These are phyloP conservation scores for Papilio polyxenes DNA, from an alignment of 1,140 invertebrate species.

Conservation along the genomic window DNA sequence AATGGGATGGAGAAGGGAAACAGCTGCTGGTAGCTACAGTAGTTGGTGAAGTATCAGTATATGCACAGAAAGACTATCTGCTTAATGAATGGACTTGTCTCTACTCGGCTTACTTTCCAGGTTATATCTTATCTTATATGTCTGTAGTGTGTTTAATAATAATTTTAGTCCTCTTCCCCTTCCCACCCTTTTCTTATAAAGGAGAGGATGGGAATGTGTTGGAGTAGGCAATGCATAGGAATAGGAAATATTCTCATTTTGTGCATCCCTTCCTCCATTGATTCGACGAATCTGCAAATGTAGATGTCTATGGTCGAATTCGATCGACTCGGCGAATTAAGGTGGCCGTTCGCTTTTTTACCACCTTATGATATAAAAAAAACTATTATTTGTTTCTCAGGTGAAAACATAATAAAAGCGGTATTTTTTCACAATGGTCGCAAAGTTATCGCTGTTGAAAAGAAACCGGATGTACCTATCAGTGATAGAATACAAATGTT, in stretches of 20 bases:
- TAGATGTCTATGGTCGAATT: no score
- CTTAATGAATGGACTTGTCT: slow-evolving; percentile 89
- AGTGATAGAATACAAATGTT: slow-evolving; percentile 91
- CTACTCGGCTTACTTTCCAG: slow-evolving; percentile 77
- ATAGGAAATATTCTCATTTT: no score
- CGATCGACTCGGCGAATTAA: no score
- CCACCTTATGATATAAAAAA: no score
- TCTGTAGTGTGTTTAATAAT: no score
- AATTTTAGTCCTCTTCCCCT: no score
- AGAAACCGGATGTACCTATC: slow-evolving; percentile 90
- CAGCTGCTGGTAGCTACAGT: slow-evolving; percentile 88
- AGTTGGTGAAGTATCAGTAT: slow-evolving; percentile 88
- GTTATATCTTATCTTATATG: slow-evolving; percentile 45
- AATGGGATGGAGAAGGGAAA: slow-evolving; percentile 92
- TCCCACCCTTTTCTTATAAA: no score
- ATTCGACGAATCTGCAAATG: no score
- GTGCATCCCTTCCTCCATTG: no score
- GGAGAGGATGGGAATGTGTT: no score
- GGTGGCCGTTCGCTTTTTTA: no score
- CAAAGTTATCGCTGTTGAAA: slow-evolving; percentile 85
- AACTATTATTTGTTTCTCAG: slow-evolving; percentile 73
- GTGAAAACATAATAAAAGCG: slow-evolving; percentile 90
- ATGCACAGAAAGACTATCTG: slow-evolving; percentile 88
- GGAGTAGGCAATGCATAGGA: no score
- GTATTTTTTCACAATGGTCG: slow-evolving; percentile 93